Conservation (phyloP, 2,113 vertebrate species). For the Crocuta crocuta region DNA sequence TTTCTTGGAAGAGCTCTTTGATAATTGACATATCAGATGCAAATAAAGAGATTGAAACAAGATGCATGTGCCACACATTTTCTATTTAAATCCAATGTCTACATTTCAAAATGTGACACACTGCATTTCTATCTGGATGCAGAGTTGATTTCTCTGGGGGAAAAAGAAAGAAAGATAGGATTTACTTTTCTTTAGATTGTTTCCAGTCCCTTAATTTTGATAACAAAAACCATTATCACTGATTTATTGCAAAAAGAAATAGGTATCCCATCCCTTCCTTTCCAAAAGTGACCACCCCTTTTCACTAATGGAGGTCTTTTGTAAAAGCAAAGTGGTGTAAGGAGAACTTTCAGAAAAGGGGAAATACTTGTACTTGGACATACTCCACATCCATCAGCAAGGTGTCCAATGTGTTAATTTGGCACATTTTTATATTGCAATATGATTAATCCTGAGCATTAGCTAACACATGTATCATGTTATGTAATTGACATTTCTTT, state of each 20-base stretch:
- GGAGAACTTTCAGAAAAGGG: neutral
- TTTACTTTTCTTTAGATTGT: neutral
- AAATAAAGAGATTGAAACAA: constrained; percentile 29
- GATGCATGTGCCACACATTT: neutral
- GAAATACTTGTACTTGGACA: neutral
- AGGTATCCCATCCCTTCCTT: neutral
- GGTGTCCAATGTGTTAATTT: neutral
- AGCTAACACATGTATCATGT: neutral
- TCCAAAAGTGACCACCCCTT: neutral
- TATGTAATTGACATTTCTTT: neutral
- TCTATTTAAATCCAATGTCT: neutral
- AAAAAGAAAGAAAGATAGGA: neutral
- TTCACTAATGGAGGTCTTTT: neutral
- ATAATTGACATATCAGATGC: neutral
- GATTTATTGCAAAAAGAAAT: neutral
- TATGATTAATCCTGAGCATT: neutral
- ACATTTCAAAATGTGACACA: neutral
- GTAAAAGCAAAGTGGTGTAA: neutral
- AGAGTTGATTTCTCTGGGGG: neutral
- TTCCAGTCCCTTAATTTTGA: neutral
- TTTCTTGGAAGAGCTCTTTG: neutral
- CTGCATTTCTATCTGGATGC: neutral
- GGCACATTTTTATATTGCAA: neutral
- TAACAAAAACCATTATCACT: neutral
- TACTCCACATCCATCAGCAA: neutral